These are phyloP conservation scores for Glareola pratincola DNA, from an alignment of 2,113 vertebrate genomes.

Conservation along the genomic window DNA sequence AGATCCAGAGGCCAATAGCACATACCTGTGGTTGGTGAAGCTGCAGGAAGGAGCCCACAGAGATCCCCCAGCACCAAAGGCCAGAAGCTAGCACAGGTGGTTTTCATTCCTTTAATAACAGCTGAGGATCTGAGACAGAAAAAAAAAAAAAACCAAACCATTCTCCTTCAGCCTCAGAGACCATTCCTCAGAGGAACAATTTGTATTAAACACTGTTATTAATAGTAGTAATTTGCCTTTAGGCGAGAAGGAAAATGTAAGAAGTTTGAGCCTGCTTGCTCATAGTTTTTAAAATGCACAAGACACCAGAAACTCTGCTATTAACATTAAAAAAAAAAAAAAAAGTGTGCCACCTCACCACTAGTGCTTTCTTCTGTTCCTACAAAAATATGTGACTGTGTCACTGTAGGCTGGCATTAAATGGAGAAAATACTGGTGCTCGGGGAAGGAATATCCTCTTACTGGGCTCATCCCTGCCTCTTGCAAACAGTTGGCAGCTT, in stretches of 20 bases:
- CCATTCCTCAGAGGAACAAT: neutral
- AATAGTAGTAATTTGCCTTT: neutral
- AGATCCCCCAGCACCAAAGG: neutral
- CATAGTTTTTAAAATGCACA: neutral
- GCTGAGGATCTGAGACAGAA: neutral
- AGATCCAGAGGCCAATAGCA: neutral
- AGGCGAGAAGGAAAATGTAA: neutral
- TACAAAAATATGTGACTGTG: neutral
- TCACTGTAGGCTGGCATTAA: neutral
- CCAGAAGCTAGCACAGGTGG: neutral
- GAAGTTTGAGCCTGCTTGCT: neutral
- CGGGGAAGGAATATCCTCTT: neutral
- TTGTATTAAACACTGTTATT: neutral
- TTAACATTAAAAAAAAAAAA: neutral
- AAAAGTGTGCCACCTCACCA: neutral
- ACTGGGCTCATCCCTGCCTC: accelerated
- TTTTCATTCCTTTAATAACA: neutral
- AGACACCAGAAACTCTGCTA: neutral
- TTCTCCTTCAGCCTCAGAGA: neutral
- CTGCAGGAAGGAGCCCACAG: neutral
- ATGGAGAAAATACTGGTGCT: neutral
- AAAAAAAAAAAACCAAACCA: neutral
- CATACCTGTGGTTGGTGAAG: neutral
- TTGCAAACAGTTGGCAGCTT: neutral
- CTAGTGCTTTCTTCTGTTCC: neutral